Conservation (phyloP, 2,888 invertebrate genomes). For the Pelosia muscerda region DNA sequence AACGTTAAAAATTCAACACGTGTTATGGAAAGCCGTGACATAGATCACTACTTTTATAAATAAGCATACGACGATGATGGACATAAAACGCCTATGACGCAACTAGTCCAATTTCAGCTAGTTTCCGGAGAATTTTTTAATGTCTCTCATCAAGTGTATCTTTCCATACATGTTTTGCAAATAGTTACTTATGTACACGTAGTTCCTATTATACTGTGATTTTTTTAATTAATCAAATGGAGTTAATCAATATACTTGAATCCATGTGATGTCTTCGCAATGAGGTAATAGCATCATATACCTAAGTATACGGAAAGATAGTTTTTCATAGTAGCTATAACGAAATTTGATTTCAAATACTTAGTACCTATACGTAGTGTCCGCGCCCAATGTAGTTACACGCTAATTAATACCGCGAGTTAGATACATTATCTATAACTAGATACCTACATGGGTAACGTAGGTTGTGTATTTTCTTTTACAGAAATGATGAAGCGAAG, state of each 20-base stretch:
- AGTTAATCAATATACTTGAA: constrained; percentile 73
- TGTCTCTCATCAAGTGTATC: background rate
- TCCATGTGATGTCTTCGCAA: constrained; percentile 60
- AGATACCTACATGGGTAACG: background rate
- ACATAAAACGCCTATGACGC: constrained; percentile 28
- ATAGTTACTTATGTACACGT: background rate
- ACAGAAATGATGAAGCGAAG: constrained; percentile 84
- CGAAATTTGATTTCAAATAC: background rate
- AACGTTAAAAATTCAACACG: constrained; percentile 45
- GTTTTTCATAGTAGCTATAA: background rate
- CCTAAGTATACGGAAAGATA: background rate
- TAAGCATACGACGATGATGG: constrained; percentile 38
- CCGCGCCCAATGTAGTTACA: background rate
- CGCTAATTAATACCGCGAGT: background rate
- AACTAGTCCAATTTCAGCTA: constrained; percentile 20
- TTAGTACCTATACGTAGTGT: too few relatives aligned
- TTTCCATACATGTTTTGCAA: background rate
- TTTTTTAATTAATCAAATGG: constrained; percentile 59
- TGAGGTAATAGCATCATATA: constrained; percentile 4
- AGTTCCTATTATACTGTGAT: constrained; percentile 56
- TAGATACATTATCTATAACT: background rate
- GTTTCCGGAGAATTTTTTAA: background rate
- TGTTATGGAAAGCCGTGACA: constrained; percentile 46
- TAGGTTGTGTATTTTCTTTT: constrained; percentile 45
- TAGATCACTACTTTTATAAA: constrained; percentile 43